Conservation (phyloP, 2,888 invertebrate genomes). For the Clusia tigrina region DNA sequence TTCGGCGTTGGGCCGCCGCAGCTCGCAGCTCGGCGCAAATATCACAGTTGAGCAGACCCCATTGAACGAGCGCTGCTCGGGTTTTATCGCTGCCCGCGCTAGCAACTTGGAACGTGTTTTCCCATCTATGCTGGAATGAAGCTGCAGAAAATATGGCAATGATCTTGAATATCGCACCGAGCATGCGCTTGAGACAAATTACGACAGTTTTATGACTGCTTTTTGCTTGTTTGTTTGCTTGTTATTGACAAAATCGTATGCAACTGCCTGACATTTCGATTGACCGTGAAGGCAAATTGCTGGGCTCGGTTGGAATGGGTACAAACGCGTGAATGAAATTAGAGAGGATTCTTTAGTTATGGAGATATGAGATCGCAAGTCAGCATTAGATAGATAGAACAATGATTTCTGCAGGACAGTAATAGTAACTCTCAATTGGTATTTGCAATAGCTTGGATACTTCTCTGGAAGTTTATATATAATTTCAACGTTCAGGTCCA, state of each 20-base stretch:
- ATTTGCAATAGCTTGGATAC: too few relatives aligned
- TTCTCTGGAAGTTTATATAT: too few relatives aligned
- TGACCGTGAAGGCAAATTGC: neutral
- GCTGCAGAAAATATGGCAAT: neutral
- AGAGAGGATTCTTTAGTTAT: too few relatives aligned
- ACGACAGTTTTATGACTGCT: neutral
- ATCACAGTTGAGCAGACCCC: constrained; percentile 3
- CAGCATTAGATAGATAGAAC: too few relatives aligned
- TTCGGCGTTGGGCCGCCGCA: neutral
- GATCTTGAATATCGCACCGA: neutral
- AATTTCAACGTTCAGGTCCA: too few relatives aligned
- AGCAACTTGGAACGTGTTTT: neutral
- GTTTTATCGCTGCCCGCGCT: neutral
- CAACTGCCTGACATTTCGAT: neutral
- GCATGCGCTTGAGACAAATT: neutral
- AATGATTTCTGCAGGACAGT: too few relatives aligned
- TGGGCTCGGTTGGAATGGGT: neutral
- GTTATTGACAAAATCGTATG: neutral
- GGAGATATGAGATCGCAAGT: too few relatives aligned
- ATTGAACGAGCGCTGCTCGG: too few relatives aligned
- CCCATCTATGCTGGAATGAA: neutral
- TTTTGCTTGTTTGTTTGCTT: neutral
- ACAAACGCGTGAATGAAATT: too few relatives aligned
- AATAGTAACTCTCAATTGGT: too few relatives aligned
- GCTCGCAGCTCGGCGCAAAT: neutral